A percentile compares a stretch with the other conserved stretches of the same genome.
Evolutionary conservation across 2,113 vertebrate species (phyloP).

Genomic region (Porphyrio hochstetteri): DNA sequence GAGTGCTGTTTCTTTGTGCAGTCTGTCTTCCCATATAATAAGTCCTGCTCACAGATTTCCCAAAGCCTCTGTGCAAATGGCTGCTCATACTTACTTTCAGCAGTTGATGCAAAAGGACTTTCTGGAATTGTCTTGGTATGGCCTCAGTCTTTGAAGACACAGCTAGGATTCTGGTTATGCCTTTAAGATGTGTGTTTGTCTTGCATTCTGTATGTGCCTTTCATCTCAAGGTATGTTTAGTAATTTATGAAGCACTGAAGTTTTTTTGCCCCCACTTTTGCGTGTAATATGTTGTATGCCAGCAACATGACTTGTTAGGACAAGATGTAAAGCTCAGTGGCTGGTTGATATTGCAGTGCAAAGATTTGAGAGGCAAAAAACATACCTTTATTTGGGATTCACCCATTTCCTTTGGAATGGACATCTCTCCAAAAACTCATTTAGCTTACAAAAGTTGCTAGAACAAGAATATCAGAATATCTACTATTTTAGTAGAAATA

Average conservation of each 20-base stretch:
- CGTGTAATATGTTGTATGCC: neutral
- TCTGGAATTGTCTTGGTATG: neutral
- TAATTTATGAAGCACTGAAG: neutral
- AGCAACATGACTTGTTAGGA: neutral
- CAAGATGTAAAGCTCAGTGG: neutral
- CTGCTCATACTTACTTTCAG: neutral
- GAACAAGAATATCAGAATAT: neutral
- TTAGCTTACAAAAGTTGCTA: neutral
- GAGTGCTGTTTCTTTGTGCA: neutral
- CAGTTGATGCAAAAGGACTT: neutral
- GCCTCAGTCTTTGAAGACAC: neutral
- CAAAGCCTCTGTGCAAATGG: neutral
- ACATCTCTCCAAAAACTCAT: neutral
- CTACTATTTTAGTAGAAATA: neutral
- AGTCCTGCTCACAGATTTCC: neutral
- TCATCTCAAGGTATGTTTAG: neutral
- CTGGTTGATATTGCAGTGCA: neutral
- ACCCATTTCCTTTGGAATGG: neutral
- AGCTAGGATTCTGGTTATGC: neutral
- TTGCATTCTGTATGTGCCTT: neutral
- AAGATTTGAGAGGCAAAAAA: neutral
- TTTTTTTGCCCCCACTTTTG: neutral
- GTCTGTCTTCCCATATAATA: neutral
- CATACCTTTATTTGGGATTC: neutral
- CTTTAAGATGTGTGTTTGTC: neutral